Evolutionary conservation across 2,888 invertebrate genomes (phyloP).

Genomic region (Patella depressa): DNA sequence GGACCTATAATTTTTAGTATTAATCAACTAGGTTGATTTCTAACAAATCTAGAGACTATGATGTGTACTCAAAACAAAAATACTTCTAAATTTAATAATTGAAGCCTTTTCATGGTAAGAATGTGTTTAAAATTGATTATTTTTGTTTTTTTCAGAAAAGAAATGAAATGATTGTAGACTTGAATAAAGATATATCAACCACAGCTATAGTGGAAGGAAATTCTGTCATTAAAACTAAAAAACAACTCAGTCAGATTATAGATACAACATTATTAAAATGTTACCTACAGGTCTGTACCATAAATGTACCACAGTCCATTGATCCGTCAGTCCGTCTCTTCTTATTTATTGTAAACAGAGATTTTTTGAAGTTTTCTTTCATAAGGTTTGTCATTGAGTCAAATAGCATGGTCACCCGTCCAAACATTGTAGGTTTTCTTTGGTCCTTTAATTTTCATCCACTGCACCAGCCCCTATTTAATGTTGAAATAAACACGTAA

Average conservation of each 20-base stretch:
- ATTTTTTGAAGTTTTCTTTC: no score
- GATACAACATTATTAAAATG: slow-evolving; percentile 98
- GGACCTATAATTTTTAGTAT: no score
- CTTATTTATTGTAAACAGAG: no score
- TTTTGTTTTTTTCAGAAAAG: slow-evolving; percentile 65
- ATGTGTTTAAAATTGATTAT: slow-evolving; percentile 9
- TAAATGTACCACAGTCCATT: background rate
- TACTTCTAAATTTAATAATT: background rate
- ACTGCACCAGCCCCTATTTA: no score
- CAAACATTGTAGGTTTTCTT: no score
- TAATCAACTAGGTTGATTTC: no score
- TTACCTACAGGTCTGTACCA: slow-evolving; percentile 84
- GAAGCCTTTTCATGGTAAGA: background rate
- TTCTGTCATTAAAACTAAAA: slow-evolving; percentile 75
- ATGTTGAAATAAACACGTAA: no score
- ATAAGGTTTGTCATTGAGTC: no score
- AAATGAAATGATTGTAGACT: slow-evolving; percentile 63
- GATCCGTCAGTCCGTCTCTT: no score
- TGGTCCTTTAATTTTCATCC: no score
- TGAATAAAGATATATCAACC: slow-evolving; percentile 56
- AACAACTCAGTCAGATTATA: slow-evolving; percentile 88
- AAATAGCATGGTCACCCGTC: no score
- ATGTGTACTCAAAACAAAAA: background rate
- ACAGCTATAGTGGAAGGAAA: slow-evolving; percentile 71
- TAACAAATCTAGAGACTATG: no score